These are phyloP conservation scores for Palythoa caribaeorum DNA, from an alignment of 92 coral and sea anemone species.

Conservation along the genomic window DNA sequence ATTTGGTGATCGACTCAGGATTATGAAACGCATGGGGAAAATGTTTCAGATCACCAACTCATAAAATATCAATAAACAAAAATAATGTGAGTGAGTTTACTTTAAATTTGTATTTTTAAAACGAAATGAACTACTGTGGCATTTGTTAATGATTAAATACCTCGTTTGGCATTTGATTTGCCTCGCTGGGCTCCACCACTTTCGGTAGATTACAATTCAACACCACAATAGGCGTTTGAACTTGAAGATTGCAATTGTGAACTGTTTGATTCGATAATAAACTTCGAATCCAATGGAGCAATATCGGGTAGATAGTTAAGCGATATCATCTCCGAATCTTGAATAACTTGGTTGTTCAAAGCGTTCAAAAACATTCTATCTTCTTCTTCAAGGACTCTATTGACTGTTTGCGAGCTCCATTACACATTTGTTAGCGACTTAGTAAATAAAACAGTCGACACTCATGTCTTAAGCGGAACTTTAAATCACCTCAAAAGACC, in stretches of 20 bases:
- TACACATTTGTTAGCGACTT: conserved; percentile 16
- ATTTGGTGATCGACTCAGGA: conserved; percentile 14
- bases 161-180: conserved; percentile 7
- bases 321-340: conserved; percentile 21
- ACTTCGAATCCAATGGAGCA: conserved; percentile 27
- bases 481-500: conserved; percentile 12
- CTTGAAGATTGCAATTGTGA: conserved; percentile 28
- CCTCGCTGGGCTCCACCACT: conserved; percentile 26
- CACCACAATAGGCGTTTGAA: conserved; percentile 17
- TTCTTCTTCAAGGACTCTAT: conserved; percentile 29
- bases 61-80: conserved; percentile 22
- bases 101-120: background rate
- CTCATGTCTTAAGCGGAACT: conserved; percentile 16
- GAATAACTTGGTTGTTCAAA: conserved; percentile 41
- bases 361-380: conserved; percentile 33
- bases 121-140: conserved; percentile 21
- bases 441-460: conserved; percentile 8
- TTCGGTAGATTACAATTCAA: conserved; percentile 14
- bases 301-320: conserved; percentile 25
- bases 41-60: conserved; percentile 15
- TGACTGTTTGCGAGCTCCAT: conserved; percentile 33
- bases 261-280: conserved; percentile 27
- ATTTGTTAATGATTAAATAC: background rate
- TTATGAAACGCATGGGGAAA: conserved; percentile 2
- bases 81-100: conserved; percentile 15